Conservation (phyloP, 2,797 vertebrate species). For the Loris lydekkerianus region DNA sequence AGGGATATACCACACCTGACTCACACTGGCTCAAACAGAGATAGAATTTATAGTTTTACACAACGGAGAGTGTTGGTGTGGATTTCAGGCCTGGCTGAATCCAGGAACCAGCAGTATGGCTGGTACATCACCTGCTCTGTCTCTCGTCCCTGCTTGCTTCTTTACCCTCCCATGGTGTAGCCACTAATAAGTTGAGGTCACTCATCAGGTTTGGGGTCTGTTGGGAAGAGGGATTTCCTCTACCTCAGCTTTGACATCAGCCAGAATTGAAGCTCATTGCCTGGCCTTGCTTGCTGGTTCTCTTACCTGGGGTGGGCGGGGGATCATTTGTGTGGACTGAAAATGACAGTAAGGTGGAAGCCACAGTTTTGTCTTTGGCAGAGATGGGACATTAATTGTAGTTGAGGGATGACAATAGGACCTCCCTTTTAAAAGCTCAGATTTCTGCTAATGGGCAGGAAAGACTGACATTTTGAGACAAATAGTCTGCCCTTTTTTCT, state of each 20-base stretch:
- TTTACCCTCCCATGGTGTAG: neutral
- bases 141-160: neutral
- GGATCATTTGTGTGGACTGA: neutral
- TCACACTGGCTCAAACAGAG: neutral
- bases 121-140: neutral
- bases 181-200: neutral
- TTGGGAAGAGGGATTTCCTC: neutral
- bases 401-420: no score
- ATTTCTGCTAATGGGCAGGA: no score
- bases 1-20: neutral
- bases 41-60: neutral
- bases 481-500: no score
- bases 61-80: neutral
- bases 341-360: neutral
- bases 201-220: neutral
- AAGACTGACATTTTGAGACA: no score
- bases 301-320: neutral
- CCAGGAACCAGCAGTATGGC: neutral
- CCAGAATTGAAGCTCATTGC: neutral
- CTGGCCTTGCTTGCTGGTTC: neutral
- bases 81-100: slow-evolving; percentile 1
- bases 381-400: no score
- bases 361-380: no score
- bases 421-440: no score
- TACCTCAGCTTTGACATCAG: neutral